phyloP scores from a whole-genome alignment of 2,797 vertebrate species.

The Myotis daubentonii region DNA sequence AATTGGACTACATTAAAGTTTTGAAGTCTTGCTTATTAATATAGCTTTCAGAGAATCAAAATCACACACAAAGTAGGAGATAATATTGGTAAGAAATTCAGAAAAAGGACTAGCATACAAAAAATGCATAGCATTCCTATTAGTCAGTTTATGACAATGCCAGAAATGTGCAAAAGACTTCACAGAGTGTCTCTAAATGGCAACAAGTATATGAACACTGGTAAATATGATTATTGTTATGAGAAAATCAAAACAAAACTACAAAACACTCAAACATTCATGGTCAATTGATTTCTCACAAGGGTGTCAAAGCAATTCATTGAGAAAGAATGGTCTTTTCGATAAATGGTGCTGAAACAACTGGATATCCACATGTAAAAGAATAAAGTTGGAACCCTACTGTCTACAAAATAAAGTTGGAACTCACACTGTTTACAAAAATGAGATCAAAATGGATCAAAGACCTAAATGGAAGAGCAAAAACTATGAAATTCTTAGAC shows the following conservation, averaged over 20 bases:
- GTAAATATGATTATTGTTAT: neutral
- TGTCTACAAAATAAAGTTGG: too few relatives aligned
- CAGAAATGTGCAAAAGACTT: neutral
- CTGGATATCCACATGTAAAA: neutral
- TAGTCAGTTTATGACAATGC: neutral
- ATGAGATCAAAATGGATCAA: slow-evolving; percentile 1
- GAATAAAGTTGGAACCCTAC: neutral
- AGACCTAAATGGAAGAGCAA: neutral
- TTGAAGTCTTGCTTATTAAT: neutral
- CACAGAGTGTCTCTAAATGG: neutral
- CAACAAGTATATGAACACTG: neutral
- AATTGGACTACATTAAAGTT: neutral
- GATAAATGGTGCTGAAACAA: neutral
- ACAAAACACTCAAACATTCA: neutral
- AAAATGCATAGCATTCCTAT: neutral
- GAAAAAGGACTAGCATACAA: neutral
- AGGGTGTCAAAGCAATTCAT: neutral
- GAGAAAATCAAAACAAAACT: neutral
- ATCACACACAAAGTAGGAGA: neutral
- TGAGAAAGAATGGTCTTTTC: neutral
- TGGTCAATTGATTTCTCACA: neutral
- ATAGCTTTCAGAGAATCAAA: neutral
- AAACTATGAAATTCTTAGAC: neutral
- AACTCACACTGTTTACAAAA: neutral
- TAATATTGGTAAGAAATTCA: neutral